These are phyloP conservation scores for Glyphotaelius pellucidus DNA, from an alignment of 2,888 invertebrate genomes.

Conservation along the genomic window DNA sequence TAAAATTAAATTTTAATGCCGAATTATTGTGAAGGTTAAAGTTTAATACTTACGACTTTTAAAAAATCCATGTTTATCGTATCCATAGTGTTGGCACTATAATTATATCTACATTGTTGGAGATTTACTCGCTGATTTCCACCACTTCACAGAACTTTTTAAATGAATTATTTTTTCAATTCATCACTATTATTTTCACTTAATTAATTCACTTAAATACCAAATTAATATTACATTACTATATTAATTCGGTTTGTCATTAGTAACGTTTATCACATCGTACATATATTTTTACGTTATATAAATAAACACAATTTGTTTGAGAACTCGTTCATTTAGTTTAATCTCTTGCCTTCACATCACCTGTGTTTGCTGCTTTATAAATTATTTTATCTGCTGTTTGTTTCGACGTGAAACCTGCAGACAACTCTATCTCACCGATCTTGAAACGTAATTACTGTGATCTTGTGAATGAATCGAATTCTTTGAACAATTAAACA, in stretches of 20 bases:
- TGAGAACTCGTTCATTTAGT: not conserved
- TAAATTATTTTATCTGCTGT: not conserved
- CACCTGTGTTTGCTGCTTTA: not conserved
- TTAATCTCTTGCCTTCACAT: not conserved
- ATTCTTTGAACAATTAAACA: not conserved
- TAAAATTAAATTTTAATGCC: too few species aligned
- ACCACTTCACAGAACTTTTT: not conserved
- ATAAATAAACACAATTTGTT: not conserved
- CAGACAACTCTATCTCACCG: not conserved
- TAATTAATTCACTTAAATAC: too few species aligned
- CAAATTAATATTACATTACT: too few species aligned
- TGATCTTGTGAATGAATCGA: not conserved
- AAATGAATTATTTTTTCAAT: not conserved
- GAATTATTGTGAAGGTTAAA: too few species aligned
- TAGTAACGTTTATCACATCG: not conserved
- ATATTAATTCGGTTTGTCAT: not conserved
- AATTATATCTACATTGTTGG: constrained; percentile 71
- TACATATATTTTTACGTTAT: not conserved
- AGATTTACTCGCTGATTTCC: not conserved
- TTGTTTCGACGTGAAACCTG: not conserved
- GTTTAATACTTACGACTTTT: not conserved
- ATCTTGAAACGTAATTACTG: not conserved
- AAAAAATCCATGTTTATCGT: constrained; percentile 26
- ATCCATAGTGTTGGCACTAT: constrained; percentile 71
- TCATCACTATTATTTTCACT: not conserved